Evolutionary conservation across 2,888 invertebrate species (phyloP), one percentile per base, ranked within the genome.

Genomic region (Leucoma salicis): DNA sequence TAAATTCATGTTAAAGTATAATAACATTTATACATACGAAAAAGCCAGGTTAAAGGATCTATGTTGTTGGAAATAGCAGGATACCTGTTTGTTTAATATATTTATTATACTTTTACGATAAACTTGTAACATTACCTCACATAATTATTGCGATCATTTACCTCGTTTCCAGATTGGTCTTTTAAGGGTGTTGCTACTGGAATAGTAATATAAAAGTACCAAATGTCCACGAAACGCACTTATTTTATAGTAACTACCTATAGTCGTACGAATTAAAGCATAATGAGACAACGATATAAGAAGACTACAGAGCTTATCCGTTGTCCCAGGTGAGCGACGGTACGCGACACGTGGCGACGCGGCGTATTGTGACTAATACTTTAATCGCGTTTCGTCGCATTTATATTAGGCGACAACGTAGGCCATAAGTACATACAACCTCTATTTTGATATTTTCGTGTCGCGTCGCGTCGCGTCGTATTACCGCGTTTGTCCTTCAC

Each of bases 181-280:
- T 89, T 89, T 88, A 89, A 88, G 82, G 85, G 78, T 81, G 85
- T 87, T 70, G 74, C 85, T 64, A 82, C 82, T 68, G 87, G 86
- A 71, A 78, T 87, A 79, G 78, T 79, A 63, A 78, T 83, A 58
- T 87, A 84, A 75, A 65, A 61, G 63, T 63, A 68, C 69, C 62
- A 49, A 53, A 39, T 49, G 57, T 70, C 63, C 66, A 50, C 62
- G 63, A 67, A 60, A 58, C 68, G 69, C 73, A 73, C 70, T 57
- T 66, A 59, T 50, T 53, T 58, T 7, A 29, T 70, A 70, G 63
- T 54, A 54, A 61, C 56, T n/a, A n/a, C n/a, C n/a, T 57, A 49
- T 74, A 72, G 67, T 63, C 68, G 43, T 74, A 73, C 60, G 57
- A 57, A 65, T 63, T 59, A 71, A 29, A 72, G 66, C 62, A 62